A percentile compares a stretch with the other conserved stretches of the same genome.
Conservation (phyloP, 1,140 invertebrate species). For the Leptoteleia sp. region DNA sequence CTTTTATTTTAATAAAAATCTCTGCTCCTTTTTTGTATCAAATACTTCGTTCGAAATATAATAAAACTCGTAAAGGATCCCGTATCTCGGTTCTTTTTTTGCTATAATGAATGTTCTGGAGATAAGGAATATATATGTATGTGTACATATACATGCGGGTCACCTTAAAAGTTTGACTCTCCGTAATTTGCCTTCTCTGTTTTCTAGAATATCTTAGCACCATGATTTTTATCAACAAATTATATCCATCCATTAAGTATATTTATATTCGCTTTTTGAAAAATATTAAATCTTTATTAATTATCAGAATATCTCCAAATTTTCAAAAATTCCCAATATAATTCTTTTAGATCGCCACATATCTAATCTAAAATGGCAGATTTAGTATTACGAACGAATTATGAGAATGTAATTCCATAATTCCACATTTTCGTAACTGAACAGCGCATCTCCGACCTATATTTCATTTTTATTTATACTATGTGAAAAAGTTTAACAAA, state of each 20-base stretch:
- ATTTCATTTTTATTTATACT: too few relatives aligned
- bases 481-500: too few relatives aligned
- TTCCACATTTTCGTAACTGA: too few relatives aligned
- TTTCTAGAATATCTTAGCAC: not conserved
- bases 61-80: slow-evolving; percentile 16
- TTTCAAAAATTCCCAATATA: too few relatives aligned
- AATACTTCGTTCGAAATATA: slow-evolving; percentile 36
- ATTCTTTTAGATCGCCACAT: too few relatives aligned
- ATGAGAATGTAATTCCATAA: too few relatives aligned
- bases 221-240: slow-evolving; percentile 2
- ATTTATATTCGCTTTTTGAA: too few relatives aligned
- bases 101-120: slow-evolving; percentile 20
- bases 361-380: too few relatives aligned
- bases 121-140: slow-evolving; percentile 29
- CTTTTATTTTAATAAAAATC: not conserved
- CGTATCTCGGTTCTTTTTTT: slow-evolving; percentile 22
- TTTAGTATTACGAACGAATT: too few relatives aligned
- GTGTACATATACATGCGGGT: slow-evolving; percentile 16
- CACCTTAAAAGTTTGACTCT: slow-evolving; percentile 16
- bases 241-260: not conserved
- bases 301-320: too few relatives aligned
- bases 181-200: slow-evolving; percentile 1
- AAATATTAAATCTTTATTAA: too few relatives aligned
- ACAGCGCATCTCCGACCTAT: too few relatives aligned
- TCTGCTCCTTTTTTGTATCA: not conserved